phyloP scores from a whole-genome alignment of 2,797 vertebrate genomes.

The Enteromius thamalakanensis region DNA sequence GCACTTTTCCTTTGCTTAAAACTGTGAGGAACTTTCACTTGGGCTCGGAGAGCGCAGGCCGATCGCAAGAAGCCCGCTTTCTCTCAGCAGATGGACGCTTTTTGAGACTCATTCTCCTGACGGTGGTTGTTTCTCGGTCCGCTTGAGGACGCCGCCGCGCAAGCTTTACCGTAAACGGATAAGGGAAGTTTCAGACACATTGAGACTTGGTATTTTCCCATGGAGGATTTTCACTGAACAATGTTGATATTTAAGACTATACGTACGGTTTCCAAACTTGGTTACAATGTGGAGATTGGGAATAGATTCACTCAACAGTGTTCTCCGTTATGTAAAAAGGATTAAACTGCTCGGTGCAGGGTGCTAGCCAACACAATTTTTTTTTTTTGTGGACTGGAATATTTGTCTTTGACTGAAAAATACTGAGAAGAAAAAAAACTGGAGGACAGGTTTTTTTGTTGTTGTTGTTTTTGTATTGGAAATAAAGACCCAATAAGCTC shows the following conservation, averaged over 20 bases:
- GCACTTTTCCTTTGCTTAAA: slow-evolving; percentile 84
- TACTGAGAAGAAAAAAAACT: background rate
- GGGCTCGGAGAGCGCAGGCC: slow-evolving; percentile 55
- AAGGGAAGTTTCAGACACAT: slow-evolving; percentile 34
- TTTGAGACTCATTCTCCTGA: slow-evolving; percentile 6
- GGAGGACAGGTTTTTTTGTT: background rate
- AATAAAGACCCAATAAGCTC: slow-evolving; percentile 2
- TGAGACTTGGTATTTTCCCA: slow-evolving; percentile 9
- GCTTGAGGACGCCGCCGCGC: background rate
- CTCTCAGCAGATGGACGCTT: slow-evolving; percentile 13
- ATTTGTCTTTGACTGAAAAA: slow-evolving; percentile 38
- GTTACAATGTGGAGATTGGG: slow-evolving; percentile 22
- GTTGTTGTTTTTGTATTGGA: background rate
- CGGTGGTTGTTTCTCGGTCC: background rate
- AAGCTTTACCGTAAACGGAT: slow-evolving; percentile 33
- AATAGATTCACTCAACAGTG: slow-evolving; percentile 27
- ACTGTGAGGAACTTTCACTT: slow-evolving; percentile 81
- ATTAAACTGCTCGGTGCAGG: slow-evolving; percentile 44
- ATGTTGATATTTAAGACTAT: slow-evolving; percentile 36
- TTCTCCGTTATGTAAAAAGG: slow-evolving; percentile 43
- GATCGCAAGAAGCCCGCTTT: background rate
- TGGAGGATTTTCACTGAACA: slow-evolving; percentile 25
- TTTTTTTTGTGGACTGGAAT: slow-evolving; percentile 28
- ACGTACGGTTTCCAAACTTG: slow-evolving; percentile 11
- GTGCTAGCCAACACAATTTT: slow-evolving; percentile 38